Percentiles rank a stretch among this genome's conserved stretches.
These are phyloP conservation scores for Whitmania pigra DNA, from an alignment of 1,140 invertebrate genomes.

Conservation along the genomic window DNA sequence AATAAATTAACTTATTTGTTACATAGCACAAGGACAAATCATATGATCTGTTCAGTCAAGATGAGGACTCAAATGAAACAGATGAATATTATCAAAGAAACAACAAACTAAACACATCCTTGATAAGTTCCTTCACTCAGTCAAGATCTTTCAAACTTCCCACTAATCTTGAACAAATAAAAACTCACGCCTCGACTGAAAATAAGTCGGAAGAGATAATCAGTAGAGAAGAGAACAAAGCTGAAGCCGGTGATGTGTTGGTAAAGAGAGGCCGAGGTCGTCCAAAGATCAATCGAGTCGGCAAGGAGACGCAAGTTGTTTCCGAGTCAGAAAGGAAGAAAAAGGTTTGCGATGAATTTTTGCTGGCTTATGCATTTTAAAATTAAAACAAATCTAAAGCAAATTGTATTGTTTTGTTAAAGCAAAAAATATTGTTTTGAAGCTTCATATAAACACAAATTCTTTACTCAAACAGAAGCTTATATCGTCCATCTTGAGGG, in stretches of 20 bases:
- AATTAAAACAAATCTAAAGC: not conserved
- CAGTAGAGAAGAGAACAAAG: too few relatives aligned
- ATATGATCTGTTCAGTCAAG: not conserved
- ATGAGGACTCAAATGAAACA: not conserved
- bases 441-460: not conserved
- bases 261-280: too few relatives aligned
- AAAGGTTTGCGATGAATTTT: not conserved
- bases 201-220: too few relatives aligned
- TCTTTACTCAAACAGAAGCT: not conserved
- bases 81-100: not conserved
- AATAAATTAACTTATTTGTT: not conserved
- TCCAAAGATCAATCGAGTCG: too few relatives aligned
- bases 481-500: slow-evolving; percentile 13
- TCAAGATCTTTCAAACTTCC: too few relatives aligned
- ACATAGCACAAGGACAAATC: not conserved
- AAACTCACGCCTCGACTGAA: too few relatives aligned
- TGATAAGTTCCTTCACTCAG: too few relatives aligned
- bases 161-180: too few relatives aligned
- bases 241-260: too few relatives aligned
- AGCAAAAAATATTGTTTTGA: not conserved
- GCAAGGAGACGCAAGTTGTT: too few relatives aligned
- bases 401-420: not conserved
- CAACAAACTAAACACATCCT: too few relatives aligned
- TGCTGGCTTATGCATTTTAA: not conserved
- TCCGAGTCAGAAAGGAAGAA: too few relatives aligned